Evolutionary conservation across 2,888 invertebrate genomes (phyloP).

Genomic region (Cerastis rubricosa): DNA sequence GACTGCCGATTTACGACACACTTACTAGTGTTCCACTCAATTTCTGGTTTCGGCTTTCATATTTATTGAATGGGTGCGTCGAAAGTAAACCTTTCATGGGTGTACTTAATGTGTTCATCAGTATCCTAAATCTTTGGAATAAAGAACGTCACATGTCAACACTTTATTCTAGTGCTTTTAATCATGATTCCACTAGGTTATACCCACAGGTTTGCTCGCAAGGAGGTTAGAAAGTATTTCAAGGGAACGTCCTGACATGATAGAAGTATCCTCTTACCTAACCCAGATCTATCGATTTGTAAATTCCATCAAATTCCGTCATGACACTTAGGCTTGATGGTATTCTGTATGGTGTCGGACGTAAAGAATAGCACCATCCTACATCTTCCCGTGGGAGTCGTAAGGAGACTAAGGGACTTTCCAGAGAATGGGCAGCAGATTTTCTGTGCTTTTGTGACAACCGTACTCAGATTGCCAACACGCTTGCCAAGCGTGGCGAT

Average conservation of each 20-base stretch:
- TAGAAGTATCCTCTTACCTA: background rate
- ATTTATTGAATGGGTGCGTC: conserved; percentile 15
- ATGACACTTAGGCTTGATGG: no score
- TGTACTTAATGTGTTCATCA: conserved; percentile 25
- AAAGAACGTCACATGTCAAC: background rate
- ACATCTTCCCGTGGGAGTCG: no score
- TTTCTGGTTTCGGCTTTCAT: conserved; percentile 54
- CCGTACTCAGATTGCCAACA: no score
- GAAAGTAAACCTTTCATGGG: conserved; percentile 8
- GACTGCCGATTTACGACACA: conserved; percentile 70
- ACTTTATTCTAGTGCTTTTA: background rate
- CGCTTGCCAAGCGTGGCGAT: no score
- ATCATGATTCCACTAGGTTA: background rate
- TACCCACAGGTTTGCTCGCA: background rate
- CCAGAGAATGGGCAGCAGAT: no score
- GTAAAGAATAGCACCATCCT: no score
- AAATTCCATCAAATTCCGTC: background rate
- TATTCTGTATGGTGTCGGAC: no score
- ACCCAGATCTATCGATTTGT: background rate
- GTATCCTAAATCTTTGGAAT: conserved; percentile 1
- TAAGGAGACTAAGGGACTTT: no score
- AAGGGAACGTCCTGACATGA: no score
- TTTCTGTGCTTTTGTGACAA: no score
- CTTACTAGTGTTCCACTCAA: conserved; percentile 47
- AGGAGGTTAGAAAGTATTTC: background rate